Evolutionary conservation across 2,888 invertebrate genomes (phyloP), one percentile per base, ranked within the genome.

Genomic region (Nasonovia ribisnigri): DNA sequence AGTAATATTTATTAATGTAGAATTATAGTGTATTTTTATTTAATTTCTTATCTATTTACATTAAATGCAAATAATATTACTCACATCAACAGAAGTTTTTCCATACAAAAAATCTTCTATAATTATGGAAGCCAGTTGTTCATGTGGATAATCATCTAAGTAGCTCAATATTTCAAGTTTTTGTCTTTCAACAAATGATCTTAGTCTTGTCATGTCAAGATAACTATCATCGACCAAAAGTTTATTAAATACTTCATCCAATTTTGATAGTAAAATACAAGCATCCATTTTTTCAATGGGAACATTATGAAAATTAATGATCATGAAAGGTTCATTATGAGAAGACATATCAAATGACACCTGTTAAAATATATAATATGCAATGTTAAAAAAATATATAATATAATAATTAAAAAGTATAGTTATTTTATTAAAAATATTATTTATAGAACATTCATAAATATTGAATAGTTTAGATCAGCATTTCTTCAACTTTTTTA

Each of bases 101-200:
- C 98, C 98, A 96, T 98, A 98, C 54, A 99, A 96, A 95, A 98
- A 97, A 95, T 99, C 98, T 0, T 97, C 98, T 95, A 98, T 98
- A 92, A 98, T 96, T 95, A 97, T 97, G 95, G 97, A 97, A 0
- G 98, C 97, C 91, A 98, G 96, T 0, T 97, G 96, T 95, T 97
- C 97, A 95, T 98, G 98, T 0, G 98, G 98, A 95, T 96, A 96
- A 29, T 97, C 97, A 96, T 98, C 99, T 90, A 98, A 96, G 95
- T 97, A 96, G 94, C 97, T 97, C 77, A 97, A 96, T 94, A 96
- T 96, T 95, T 97, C 97, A 26, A 97, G 96, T 94, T 97, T 96
- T 95, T 97, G 97, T 94, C 97, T 97, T 95, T 97, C 97, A 84
- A 98, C 96, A 20, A 99, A 96, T 87, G 97, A 97, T 42, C 96